Evolutionary conservation across 1,140 invertebrate genomes (phyloP), one percentile per base, ranked within the genome.

Genomic region (Zophobas morio): DNA sequence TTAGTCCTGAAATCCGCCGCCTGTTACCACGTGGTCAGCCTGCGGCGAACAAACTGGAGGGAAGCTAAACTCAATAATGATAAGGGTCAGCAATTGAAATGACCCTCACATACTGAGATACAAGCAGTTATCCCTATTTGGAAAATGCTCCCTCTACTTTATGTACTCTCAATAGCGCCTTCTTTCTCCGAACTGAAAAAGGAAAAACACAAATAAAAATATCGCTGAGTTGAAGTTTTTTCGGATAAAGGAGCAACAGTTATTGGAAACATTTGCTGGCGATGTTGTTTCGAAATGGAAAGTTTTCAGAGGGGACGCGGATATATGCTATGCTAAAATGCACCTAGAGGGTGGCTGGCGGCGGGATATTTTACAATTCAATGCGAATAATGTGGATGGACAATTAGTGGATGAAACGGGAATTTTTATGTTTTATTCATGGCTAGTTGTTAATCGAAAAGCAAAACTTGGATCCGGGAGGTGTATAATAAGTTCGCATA

Each of bases 51-150:
- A 70, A 51, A 49, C 75, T 42, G 70, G 51, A 79, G 76, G 78
- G 77, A 77, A 57, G 63, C 80, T 51, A 76, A 81, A 80, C 72
- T 81, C 78, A 80, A 79, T 81, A 81, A 81, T 81, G 78, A 81
- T 78, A 80, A 81, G 80, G 80, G 78, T 80, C 80, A 80, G 78
- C 80, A 79, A 81, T 81, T 80, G 80, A 78, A 81, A 81, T 78
- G 74, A 74, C 80, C 80, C 78, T 79, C 77, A 75, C 73, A 74
- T 76, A 73, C 57, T 54, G 46, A 72, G 75, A 75, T 78, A 78
- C 76, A 77, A 70, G 75, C 78, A 77, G 78, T 78, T 76, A 78
- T 78, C 78, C 56, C 60, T 71, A 75, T 75, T 75, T 46, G 42
- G 42, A 37, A 47, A 60, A 39, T 46, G 70, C 76, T 70, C 70